Base-by-base conservation (phyloP, 2,797 vertebrate genomes). In the Melanotaenia trifasciata region DNA sequence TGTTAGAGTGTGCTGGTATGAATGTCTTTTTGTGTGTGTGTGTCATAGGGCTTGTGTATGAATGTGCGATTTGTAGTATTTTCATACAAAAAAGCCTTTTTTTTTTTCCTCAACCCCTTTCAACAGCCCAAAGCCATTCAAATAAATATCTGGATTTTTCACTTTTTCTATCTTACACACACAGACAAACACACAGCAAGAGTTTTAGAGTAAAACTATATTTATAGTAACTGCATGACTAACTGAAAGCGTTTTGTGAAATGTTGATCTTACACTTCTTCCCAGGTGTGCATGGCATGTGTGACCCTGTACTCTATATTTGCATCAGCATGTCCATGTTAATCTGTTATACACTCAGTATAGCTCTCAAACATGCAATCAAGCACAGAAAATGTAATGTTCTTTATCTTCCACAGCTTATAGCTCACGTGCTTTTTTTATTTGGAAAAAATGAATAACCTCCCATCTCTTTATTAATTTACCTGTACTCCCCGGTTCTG, bases 291-390 rank as follows among this genome's bases (percentile, higher is more conserved):
- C 0, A 32, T 36, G 5, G 1, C 47, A 66, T 56, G 54, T 7
- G 8, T 64, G n/a, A 56, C 47, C 68, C 64, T 67, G n/a, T 66
- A 36, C 35, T 56, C 57, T 40, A 54, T 60, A 67, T 71, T 65
- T 66, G 5, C 24, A 50, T 64, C 24, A 32, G 24, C 50, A 47
- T 22, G 28, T 47, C 36, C 50, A 59, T 9, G 3, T 28, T 16
- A 0, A 26, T 50, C 54, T 72, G 64, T 57, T 89, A 85, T 93
- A 92, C 91, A 90, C 86, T 79, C 75, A 80, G 71, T 81, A 54
- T 62, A 63, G 47, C 81, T 81, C 84, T 90, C 79, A 90, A 90
- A 91, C 83, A 87, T 90, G 90, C 85, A 90, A 90, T 91, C 88
- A 92, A 66, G 61, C 61, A 40, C 38, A 73, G 83, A 83, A 89